Evolutionary conservation across 2,113 vertebrate species (phyloP), one percentile per base, ranked within the genome.

Genomic region (Smithornis capensis): DNA sequence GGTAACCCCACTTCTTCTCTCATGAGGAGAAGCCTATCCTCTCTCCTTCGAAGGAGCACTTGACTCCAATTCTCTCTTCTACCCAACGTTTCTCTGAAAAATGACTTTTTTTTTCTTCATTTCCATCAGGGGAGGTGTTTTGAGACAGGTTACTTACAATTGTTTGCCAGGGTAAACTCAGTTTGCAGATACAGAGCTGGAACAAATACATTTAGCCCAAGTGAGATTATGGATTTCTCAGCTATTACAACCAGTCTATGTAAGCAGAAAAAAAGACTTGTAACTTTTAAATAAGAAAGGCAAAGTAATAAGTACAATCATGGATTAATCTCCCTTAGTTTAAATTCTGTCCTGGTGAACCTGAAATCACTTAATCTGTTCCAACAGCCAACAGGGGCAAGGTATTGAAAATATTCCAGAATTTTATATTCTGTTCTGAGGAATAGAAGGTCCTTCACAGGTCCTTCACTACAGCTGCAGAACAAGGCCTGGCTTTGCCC

Each of bases 101-200:
- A 7, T 8, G 0, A 44, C 9, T 44, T n/a, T 25, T 55, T 23
- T 33, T 45, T 10, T 3, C 3, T 10, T 38, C 28, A 37, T 25
- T 80, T 74, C 37, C 35, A 7, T 31, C 31, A 71, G 47, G 6
- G 47, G 16, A 93, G 33, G 24, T 23, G 37, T 60, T 92, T 56
- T 50, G 25, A 91, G 69, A 75, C 29, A 55, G 4, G 11, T 44
- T 37, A 40, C 10, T 57, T 69, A 37, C 19, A 65, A 17, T 3
- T 38, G 10, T 77, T 88, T 69, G 67, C 31, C 19, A 65, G 28
- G 40, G 8, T 24, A n/a, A n/a, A 60, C 35, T 63, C 15, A 16
- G 19, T 9, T 75, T 76, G 75, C 37, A 85, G 47, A 50, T 2
- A 57, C 2, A n/a, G n/a, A 45, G 24, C 25, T 74, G 38, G 93